Base-by-base conservation (phyloP, 2,113 vertebrate species). In the Pseudopodoces humilis region DNA sequence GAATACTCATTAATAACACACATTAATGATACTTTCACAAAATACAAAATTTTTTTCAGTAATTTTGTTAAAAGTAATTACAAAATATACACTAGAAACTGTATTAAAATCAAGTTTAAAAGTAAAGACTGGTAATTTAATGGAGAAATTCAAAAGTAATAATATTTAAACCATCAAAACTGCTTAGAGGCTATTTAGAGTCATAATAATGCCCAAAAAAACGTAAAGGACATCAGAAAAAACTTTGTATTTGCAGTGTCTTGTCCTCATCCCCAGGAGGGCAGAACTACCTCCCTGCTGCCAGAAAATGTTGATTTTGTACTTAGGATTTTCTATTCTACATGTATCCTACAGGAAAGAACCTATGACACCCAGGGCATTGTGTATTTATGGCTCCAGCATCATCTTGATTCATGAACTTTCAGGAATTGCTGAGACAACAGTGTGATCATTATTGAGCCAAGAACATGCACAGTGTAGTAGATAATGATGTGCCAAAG, bases 281-380 rank as follows among this genome's bases (percentile, higher is more conserved):
- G 16, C 55, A 25, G 23, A 60, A 22, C 35, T 44, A 13, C 3
- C 7, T 12, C 19, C 23, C 1, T 58, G 41, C 27, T 4, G 1
- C 10, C 17, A 68, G 58, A 55, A 84, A 43, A 65, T 15, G 19
- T 76, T 72, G 2, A 2, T 58, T 69, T 85, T 43, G 4, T 75
- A 31, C 8, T 39, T 56, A 10, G 4, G 3, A 12, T 71, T 79
- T 77, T 20, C 20, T 80, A 2, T 58, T 77, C 10, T 35, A 6
- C 0, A 0, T 47, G 24, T 39, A 9, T 65, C 14, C 15, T 63
- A 4, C 14, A 43, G 21, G n/a, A 67, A 24, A 13, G 21, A 70
- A 41, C 21, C 21, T 53, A 5, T 43, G 37, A 19, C 27, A 50
- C 5, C 4, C n/a, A 46, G 15, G 39, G 2, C 23, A 30, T 30